Evolutionary conservation across 2,888 invertebrate species (phyloP), one percentile per base, ranked within the genome.

Genomic region (Xanthorhoe designata): DNA sequence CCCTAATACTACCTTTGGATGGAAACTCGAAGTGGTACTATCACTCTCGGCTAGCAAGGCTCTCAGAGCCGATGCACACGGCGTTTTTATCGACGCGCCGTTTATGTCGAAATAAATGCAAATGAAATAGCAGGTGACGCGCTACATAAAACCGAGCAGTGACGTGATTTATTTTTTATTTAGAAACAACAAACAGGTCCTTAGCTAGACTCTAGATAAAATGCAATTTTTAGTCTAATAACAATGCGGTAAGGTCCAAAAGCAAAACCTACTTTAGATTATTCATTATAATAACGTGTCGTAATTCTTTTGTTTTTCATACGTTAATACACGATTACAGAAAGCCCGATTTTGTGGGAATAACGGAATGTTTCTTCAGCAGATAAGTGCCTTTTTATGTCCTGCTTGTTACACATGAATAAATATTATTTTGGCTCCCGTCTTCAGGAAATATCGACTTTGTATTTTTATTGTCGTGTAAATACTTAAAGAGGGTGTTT

Each of bases 381-480:
- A 62, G 71, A 72, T 78, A 78, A 79, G 78, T 80, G 77, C 69
- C 71, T 75, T 78, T 76, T 76, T 77, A 70, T 75, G 80, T 79
- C 67, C 62, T 61, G 65, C 72, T 74, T 72, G 70, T 73, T 70
- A 75, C 72, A 74, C 70, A 69, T 74, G 75, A 76, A 79, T 76
- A 79, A 81, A 81, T 78, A 79, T 81, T 76, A 62, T 66, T 61
- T 65, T 68, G 54, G 61, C 57, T 72, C 72, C 69, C 69, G 67
- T 67, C 70, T 72, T 54, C 69, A 74, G 71, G 68, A 70, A 76
- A 80, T 74, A 71, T 75, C 73, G 67, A 75, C 69, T 70, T 73
- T 71, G 71, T 76, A 68, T 76, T 74, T 74, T 74, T 76, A 76
- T 73, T 73, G 73, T 71, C 69, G 67, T 58, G 73, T 74, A 74